Base-by-base conservation (phyloP, 2,888 invertebrate species). In the Copidosoma aretas region DNA sequence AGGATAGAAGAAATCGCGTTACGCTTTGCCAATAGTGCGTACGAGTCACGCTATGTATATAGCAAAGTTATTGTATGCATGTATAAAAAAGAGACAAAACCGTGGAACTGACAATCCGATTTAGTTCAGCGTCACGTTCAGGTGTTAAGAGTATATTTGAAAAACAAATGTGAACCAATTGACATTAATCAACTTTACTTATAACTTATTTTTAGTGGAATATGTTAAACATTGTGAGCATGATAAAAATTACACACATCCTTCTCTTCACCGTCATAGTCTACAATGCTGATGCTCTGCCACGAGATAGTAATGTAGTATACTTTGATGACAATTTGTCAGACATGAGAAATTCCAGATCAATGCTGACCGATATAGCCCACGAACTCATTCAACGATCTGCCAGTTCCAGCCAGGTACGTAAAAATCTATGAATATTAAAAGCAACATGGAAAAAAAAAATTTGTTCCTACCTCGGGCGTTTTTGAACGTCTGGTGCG, bases 381-480 rank as follows among this genome's bases (percentile, higher is more conserved):
- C 90, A 87, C 79, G 91, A 91, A 78, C 86, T 91, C 76, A 86
- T 91, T 32, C 88, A 89, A 71, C 87, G 91, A 77, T 91, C 91
- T 0, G 87, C 89, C 10, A 89, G 88, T 80, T 82, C 82, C 17
- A 91, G 91, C 81, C 91, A 91, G 88, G 91, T 87, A 86, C 85
- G 85, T 85, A 85, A 21, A 14, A 41, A 10, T 41, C 8, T 41
- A 51, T 51, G 21, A 51, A 10, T n/a, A 51, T 51, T n/a, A n/a
- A n/a, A n/a, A n/a, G n/a, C 51, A 8, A 12, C 8, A 8, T 51
- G n/a, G n/a, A n/a, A n/a, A n/a, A n/a, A n/a, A n/a, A n/a, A n/a
- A n/a, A n/a, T n/a, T n/a, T n/a, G n/a, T n/a, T n/a, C n/a, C n/a
- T n/a, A n/a, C n/a, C n/a, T n/a, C n/a, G n/a, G n/a, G n/a, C n/a